Evolutionary conservation across 1,140 invertebrate genomes (phyloP).

Genomic region (Coptotermes formosanus): DNA sequence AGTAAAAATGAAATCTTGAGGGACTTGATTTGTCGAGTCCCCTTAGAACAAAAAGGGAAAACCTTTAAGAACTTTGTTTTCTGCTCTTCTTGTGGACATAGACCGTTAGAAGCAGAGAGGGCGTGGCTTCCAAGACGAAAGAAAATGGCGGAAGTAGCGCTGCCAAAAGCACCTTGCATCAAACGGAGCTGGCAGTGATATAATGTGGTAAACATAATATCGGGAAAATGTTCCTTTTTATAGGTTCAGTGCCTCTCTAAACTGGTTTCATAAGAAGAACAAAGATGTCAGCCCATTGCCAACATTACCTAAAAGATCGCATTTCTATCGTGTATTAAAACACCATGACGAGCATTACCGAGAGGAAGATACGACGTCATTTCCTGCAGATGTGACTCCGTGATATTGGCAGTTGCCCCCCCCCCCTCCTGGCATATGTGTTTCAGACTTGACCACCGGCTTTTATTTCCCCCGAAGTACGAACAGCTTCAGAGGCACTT

Average conservation of each 20-base stretch:
- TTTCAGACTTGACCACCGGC: neutral
- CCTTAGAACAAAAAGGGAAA: neutral
- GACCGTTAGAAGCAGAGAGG: neutral
- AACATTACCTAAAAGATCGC: neutral
- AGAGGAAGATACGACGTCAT: neutral
- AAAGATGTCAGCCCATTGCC: neutral
- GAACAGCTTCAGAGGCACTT: neutral
- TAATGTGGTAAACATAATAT: conserved; percentile 3
- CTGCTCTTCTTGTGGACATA: neutral
- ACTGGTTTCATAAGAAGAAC: neutral
- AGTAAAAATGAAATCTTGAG: neutral
- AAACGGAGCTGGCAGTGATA: neutral
- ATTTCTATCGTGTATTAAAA: neutral
- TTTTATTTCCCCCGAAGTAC: neutral
- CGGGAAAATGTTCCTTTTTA: neutral
- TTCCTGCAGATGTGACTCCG: neutral
- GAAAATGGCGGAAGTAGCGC: neutral
- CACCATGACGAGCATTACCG: neutral
- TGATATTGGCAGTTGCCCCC: neutral
- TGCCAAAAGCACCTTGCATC: neutral
- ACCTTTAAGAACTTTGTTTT: neutral
- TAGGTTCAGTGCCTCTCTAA: neutral
- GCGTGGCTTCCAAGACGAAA: neutral
- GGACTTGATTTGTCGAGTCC: neutral
- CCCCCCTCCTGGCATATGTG: neutral